Percentiles rank a stretch among this genome's conserved stretches.
These are phyloP conservation scores for Schrankia costaestrigalis DNA, from an alignment of 2,888 invertebrate species.

Conservation along the genomic window DNA sequence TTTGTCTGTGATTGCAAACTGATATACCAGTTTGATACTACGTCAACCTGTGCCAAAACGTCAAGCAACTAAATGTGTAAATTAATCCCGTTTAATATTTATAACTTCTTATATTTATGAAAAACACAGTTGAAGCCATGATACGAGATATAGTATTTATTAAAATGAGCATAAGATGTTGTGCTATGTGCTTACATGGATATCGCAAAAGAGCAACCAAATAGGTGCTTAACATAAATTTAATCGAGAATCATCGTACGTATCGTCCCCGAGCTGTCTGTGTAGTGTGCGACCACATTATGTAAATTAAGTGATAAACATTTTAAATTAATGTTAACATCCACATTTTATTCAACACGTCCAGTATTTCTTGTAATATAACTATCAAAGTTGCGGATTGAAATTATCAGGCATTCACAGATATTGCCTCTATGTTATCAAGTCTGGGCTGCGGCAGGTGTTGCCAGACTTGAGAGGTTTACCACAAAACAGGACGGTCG, in stretches of 20 bases:
- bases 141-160: too few relatives aligned
- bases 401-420: conserved; percentile 30
- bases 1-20: too few relatives aligned
- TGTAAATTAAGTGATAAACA: conserved; percentile 73
- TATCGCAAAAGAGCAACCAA: conserved; percentile 29
- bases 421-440: conserved; percentile 22
- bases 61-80: too few relatives aligned
- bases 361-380: conserved; percentile 44
- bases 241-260: conserved; percentile 39
- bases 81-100: too few relatives aligned
- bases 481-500: too few relatives aligned
- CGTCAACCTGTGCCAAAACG: too few relatives aligned
- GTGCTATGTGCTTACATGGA: conserved; percentile 18
- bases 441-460: conserved; percentile 16
- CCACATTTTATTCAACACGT: conserved; percentile 48
- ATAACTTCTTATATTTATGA: too few relatives aligned
- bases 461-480: too few relatives aligned
- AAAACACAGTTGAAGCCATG: too few relatives aligned
- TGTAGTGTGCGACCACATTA: conserved; percentile 52
- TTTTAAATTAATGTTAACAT: conserved; percentile 65
- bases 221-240: conserved; percentile 42
- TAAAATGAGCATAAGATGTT: conserved; percentile 7
- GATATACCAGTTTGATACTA: too few relatives aligned
- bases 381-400: conserved; percentile 30
- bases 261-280: conserved; percentile 69